These are phyloP conservation scores for Apotomis betuletana DNA, from an alignment of 2,888 invertebrate species.

Conservation along the genomic window DNA sequence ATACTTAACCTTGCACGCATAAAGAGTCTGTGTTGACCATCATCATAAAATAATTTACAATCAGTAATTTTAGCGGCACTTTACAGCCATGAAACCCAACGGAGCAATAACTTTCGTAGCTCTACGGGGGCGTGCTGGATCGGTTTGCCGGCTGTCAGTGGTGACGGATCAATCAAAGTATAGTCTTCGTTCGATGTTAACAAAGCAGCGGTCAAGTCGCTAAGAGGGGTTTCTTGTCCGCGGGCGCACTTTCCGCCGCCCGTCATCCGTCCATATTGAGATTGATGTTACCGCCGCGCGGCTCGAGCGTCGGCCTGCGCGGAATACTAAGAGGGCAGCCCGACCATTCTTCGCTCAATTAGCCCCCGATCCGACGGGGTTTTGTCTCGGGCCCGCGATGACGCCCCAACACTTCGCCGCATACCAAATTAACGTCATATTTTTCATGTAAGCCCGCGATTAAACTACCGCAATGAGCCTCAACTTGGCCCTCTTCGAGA, in stretches of 20 bases:
- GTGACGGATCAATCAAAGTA: conserved; percentile 70
- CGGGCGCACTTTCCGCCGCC: conserved; percentile 69
- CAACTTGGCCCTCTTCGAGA: conserved; percentile 47
- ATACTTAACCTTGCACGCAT: not conserved
- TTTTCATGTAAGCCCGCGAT: conserved; percentile 74
- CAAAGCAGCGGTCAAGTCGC: conserved; percentile 59
- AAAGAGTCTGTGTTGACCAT: not conserved
- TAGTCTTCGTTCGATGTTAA: conserved; percentile 49
- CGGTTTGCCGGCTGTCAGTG: conserved; percentile 45
- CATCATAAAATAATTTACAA: not conserved
- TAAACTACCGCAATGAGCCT: conserved; percentile 62
- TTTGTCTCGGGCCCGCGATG: conserved; percentile 63
- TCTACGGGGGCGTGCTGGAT: conserved; percentile 2
- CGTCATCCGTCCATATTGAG: conserved; percentile 80
- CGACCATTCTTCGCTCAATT: conserved; percentile 79
- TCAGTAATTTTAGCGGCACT: not conserved
- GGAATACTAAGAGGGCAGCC: conserved; percentile 76
- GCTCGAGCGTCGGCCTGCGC: conserved; percentile 60
- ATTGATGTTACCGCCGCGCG: conserved; percentile 76
- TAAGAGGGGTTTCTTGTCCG: conserved; percentile 81
- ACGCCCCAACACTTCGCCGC: conserved; percentile 68
- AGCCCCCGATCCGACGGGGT: conserved; percentile 68
- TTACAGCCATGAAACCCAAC: not conserved
- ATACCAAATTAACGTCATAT: conserved; percentile 78
- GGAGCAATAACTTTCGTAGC: not conserved